These are phyloP conservation scores for Melanostoma mellinum DNA, from an alignment of 2,888 invertebrate genomes.

Conservation along the genomic window DNA sequence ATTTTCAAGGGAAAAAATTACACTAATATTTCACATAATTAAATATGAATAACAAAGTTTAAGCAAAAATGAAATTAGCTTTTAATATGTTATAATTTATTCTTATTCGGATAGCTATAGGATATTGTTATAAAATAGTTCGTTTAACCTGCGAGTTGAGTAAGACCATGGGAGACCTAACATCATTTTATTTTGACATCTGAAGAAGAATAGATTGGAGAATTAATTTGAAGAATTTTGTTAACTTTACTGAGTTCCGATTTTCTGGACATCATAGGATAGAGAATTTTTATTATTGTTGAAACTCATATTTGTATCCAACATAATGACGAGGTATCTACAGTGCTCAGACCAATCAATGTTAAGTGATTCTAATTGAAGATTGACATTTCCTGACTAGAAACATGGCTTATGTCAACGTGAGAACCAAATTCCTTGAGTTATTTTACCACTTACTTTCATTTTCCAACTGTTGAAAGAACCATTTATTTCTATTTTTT, in stretches of 20 bases:
- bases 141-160: neutral
- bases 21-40: no score
- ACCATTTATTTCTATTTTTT: no score
- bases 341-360: neutral
- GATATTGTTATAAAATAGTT: neutral
- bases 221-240: slow-evolving; percentile 1
- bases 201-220: neutral
- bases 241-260: neutral
- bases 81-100: no score
- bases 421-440: neutral
- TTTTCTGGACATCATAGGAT: slow-evolving; percentile 13
- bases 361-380: slow-evolving; percentile 1
- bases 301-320: neutral
- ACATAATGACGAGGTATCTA: no score
- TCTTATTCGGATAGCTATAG: neutral
- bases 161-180: neutral
- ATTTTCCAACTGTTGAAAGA: no score
- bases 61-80: no score
- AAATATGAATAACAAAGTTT: no score
- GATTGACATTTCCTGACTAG: neutral
- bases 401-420: neutral
- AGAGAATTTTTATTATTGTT: neutral
- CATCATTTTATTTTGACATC: neutral
- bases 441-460: no score
- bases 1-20: no score